Evolutionary conservation across 2,113 vertebrate genomes (phyloP).

Genomic region (Oncorhynchus clarkii): DNA sequence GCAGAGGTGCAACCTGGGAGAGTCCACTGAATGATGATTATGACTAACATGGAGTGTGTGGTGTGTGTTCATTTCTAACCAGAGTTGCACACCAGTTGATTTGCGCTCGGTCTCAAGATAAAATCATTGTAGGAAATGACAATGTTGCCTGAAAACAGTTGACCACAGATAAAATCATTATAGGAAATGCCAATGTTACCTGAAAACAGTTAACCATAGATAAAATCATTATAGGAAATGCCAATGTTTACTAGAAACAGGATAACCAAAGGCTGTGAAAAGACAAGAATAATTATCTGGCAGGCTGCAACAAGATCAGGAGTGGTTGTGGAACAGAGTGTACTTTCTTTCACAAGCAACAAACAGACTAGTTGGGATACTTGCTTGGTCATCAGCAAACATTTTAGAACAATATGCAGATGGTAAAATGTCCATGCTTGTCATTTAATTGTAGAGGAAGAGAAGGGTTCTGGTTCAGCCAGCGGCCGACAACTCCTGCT

Average conservation of each 20-base stretch:
- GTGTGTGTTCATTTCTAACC: too few relatives aligned
- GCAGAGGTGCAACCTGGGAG: too few relatives aligned
- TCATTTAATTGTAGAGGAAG: slow-evolving; percentile 57
- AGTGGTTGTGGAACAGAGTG: slow-evolving; percentile 19
- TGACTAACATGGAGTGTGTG: too few relatives aligned
- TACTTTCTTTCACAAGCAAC: slow-evolving; percentile 48
- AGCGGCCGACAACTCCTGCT: too few relatives aligned
- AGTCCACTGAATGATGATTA: too few relatives aligned
- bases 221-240: background rate
- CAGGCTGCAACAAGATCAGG: background rate
- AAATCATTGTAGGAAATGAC: too few relatives aligned
- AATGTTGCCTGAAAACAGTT: too few relatives aligned
- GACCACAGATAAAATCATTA: too few relatives aligned
- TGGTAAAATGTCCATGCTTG: slow-evolving; percentile 26
- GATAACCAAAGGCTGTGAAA: too few relatives aligned
- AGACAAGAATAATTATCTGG: background rate
- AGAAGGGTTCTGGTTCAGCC: background rate
- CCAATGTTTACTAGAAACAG: slow-evolving; percentile 31
- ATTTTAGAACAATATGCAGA: slow-evolving; percentile 31
- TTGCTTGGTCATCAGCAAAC: slow-evolving; percentile 30
- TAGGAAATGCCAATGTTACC: too few relatives aligned
- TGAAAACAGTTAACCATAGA: too few relatives aligned
- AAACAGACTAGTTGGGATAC: slow-evolving; percentile 39
- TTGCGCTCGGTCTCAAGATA: background rate
- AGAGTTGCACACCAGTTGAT: background rate